Evolutionary conservation across 2,888 invertebrate genomes (phyloP).

Genomic region (Crematogaster levior): DNA sequence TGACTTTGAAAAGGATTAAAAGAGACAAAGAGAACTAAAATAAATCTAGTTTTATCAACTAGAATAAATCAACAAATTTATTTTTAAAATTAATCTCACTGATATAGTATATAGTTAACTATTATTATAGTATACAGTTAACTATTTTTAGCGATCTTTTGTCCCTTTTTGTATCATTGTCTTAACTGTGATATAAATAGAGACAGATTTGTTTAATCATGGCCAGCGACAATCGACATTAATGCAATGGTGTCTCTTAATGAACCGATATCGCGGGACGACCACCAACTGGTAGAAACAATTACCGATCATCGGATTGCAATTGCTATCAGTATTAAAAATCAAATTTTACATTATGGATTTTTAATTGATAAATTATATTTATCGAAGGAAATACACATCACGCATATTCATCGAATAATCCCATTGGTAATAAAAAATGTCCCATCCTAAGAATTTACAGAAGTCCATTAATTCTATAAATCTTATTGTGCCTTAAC

Average conservation of each 20-base stretch:
- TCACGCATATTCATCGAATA: neutral
- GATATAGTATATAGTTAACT: neutral
- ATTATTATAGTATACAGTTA: no score
- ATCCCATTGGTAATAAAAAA: neutral
- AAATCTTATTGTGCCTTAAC: slow-evolving; percentile 6
- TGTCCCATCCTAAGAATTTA: neutral
- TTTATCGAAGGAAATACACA: neutral
- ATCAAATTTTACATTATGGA: neutral
- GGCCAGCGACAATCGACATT: slow-evolving; percentile 25
- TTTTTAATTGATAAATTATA: slow-evolving; percentile 19
- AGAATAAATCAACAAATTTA: neutral
- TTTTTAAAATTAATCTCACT: slow-evolving; percentile 2
- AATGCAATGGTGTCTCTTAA: slow-evolving; percentile 33
- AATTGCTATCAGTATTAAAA: slow-evolving; percentile 11
- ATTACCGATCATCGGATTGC: neutral
- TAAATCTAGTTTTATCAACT: neutral
- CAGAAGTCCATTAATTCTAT: neutral
- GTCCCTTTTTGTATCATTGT: neutral
- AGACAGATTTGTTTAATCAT: slow-evolving; percentile 28
- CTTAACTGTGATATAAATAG: slow-evolving; percentile 31
- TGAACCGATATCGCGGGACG: slow-evolving; percentile 13
- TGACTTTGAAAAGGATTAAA: neutral
- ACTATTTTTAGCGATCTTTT: neutral
- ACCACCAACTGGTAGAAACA: slow-evolving; percentile 12
- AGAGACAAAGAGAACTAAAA: neutral